A percentile compares a stretch with the other conserved stretches of the same genome.
phyloP scores from a whole-genome alignment of 64 coral and sea anemone genomes.

The Acropora yongei region DNA sequence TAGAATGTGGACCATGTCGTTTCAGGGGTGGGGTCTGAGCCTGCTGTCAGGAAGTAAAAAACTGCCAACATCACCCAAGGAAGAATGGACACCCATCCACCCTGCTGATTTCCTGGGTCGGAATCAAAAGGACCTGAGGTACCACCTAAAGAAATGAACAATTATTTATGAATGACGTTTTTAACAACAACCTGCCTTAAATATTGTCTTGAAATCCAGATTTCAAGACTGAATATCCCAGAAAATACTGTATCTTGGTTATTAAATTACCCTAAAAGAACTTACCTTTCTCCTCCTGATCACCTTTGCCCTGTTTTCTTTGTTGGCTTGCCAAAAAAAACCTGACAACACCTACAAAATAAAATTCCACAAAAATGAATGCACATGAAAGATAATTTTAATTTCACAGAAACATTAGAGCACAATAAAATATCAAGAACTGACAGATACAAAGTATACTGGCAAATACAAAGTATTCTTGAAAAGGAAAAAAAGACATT shows the following conservation, averaged over 20 bases:
- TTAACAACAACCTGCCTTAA: too few relatives aligned
- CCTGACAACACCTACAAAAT: conserved; percentile 28
- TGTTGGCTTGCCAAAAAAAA: conserved; percentile 43
- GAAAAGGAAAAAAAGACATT: not conserved
- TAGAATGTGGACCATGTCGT: conserved; percentile 94
- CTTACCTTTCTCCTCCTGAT: conserved; percentile 24
- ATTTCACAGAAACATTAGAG: too few relatives aligned
- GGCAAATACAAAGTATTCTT: not conserved
- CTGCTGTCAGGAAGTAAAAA: conserved; percentile 89
- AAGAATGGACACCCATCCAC: conserved; percentile 82
- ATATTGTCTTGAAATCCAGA: not conserved
- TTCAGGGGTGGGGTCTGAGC: conserved; percentile 91
- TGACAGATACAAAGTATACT: too few relatives aligned
- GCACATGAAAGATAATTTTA: too few relatives aligned
- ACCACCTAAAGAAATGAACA: not conserved
- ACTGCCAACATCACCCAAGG: conserved; percentile 91
- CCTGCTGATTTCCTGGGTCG: conserved; percentile 63
- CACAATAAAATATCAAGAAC: too few relatives aligned
- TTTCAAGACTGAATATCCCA: not conserved
- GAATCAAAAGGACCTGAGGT: conserved; percentile 20
- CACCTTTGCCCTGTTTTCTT: conserved; percentile 20
- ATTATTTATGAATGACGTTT: too few relatives aligned
- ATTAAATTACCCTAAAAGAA: not conserved
- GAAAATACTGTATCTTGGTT: too few relatives aligned
- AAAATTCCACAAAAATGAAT: not conserved